phyloP scores from a whole-genome alignment of 2,797 vertebrate species.

The Picus viridis region DNA sequence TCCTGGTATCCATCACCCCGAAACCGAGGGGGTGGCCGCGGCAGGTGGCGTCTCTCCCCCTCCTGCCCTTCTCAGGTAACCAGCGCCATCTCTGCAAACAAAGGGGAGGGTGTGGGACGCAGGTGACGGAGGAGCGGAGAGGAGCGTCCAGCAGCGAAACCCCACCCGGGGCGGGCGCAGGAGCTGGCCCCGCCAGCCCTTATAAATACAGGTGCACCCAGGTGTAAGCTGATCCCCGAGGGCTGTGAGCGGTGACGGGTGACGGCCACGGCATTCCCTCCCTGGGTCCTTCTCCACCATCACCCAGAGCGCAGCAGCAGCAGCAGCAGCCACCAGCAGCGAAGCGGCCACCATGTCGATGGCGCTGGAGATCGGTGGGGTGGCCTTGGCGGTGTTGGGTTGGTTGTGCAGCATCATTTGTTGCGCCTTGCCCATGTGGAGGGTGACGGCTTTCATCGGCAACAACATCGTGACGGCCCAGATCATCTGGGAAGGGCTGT shows the following conservation, averaged over 20 bases:
- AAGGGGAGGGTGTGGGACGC: constrained; percentile 50
- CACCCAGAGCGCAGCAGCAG: accelerated
- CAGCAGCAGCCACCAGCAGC: neutral
- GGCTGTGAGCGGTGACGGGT: neutral
- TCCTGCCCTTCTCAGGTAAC: constrained; percentile 30
- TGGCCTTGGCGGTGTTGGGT: constrained; percentile 86
- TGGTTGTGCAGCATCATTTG: constrained; percentile 89
- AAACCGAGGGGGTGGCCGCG: neutral
- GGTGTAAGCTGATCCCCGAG: constrained; percentile 10
- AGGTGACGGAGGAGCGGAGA: constrained; percentile 15
- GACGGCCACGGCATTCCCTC: neutral
- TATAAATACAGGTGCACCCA: constrained; percentile 56
- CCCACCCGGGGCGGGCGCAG: constrained; percentile 58
- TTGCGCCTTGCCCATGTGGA: constrained; percentile 91
- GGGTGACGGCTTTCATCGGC: constrained; percentile 92
- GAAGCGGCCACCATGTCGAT: constrained; percentile 83
- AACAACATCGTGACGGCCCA: constrained; percentile 92
- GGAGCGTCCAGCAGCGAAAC: constrained; percentile 44
- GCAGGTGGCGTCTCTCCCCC: constrained; percentile 40
- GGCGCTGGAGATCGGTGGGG: constrained; percentile 90
- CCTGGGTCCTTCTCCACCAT: neutral
- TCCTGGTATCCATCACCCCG: neutral
- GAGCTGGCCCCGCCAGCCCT: neutral
- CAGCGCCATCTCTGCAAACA: constrained; percentile 56
- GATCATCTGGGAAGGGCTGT: constrained; percentile 93